A percentile compares a stretch with the other conserved stretches of the same genome.
phyloP scores from a whole-genome alignment of 2,888 invertebrate species.

The Syrphus vitripennis region DNA sequence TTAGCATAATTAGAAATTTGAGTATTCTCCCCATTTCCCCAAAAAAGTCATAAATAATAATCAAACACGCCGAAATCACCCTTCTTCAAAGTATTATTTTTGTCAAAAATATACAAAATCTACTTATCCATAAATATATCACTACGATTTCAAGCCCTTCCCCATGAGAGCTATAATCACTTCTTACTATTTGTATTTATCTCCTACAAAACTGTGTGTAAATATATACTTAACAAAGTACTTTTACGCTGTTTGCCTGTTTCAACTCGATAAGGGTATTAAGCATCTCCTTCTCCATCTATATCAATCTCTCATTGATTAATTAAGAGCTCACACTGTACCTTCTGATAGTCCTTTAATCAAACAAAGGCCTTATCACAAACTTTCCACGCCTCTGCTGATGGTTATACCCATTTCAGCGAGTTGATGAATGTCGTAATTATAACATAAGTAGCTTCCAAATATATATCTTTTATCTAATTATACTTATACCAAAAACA shows the following conservation, averaged over 20 bases:
- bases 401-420: not conserved
- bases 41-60: not conserved
- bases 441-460: conserved; percentile 8
- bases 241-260: not conserved
- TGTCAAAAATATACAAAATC: not conserved
- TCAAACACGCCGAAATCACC: not conserved
- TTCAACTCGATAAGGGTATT: conserved; percentile 10
- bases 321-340: conserved; percentile 34
- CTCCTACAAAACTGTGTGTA: not conserved
- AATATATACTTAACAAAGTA: not conserved
- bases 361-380: not conserved
- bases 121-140: not conserved
- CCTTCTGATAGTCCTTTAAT: conserved; percentile 6
- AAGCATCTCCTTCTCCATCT: not conserved
- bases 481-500: not conserved
- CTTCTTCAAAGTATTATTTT: not conserved
- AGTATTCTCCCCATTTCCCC: not conserved
- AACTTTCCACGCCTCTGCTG: not conserved
- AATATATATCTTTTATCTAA: not conserved
- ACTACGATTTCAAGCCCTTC: not conserved
- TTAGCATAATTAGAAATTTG: not conserved
- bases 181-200: not conserved
- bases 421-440: not conserved
- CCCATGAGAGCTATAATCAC: not conserved
- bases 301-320: conserved; percentile 47